Base-by-base conservation (phyloP, 2,888 invertebrate species). In the Ditula angustiorana region DNA sequence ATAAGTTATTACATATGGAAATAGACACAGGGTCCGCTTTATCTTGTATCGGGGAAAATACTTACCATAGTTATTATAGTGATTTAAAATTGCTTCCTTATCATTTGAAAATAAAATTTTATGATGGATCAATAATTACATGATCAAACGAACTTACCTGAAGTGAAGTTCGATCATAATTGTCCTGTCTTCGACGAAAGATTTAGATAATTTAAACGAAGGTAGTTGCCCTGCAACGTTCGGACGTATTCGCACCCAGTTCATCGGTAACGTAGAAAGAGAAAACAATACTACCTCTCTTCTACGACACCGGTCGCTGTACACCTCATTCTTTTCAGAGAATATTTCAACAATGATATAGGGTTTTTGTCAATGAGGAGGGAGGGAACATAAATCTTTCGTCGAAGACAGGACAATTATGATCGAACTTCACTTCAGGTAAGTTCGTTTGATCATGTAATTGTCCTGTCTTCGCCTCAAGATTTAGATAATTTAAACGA, bases 341-440 rank as follows among this genome's bases (percentile, higher is more conserved):
- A 10, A 3, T 8, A 16, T 16, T 3, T 1, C 13, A 35, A 13
- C 13, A 13, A 8, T 16, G 10, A 8, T 16, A 13, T 1, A 7
- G 7, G 5, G 21, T 23, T 13, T 2, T 35, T 23, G 24, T 13
- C 13, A 16, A n/a, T 1, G 28, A n/a, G n/a, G 1, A 0, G 44
- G 44, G 35, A 5, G 61, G 66, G 55, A 47, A 11, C 28, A n/a
- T 66, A 59, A 60, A 65, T 63, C 62, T 63, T 52, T 53, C 67
- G 60, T 23, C 63, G 63, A 60, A 63, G 57, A 5, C 63, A 44
- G 24, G 60, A 57, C 37, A 61, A 60, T 56, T 59, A 62, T 26
- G 66, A 61, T 66, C 66, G 61, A 66, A 66, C 61, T 66, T 61
- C 61, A 67, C 63, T 67, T 67, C 49, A 67, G 67, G 59, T 67